Evolutionary conservation across 2,113 vertebrate genomes (phyloP), one percentile per base, ranked within the genome.

Genomic region (Grus americana): DNA sequence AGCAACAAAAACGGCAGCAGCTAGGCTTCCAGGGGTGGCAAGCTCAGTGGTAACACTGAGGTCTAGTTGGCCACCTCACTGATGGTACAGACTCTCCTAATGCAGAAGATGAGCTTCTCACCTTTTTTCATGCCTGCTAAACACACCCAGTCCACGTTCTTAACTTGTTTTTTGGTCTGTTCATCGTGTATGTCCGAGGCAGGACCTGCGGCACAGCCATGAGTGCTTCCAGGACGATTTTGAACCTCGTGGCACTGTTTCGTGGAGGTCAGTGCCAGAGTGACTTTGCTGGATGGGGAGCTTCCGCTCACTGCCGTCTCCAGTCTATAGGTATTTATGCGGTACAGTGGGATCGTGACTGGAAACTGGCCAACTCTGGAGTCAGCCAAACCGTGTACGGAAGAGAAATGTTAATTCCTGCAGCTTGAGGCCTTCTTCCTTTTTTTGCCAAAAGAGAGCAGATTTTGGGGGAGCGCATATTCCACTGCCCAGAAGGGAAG

Each of bases 331-430:
- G 62, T 94, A 66, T 88, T 93, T 49, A 68, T 88, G 93, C 85
- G 76, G 75, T 89, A 73, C 76, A 50, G 22, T 38, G 61, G 57
- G 42, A 24, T 47, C 1, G 4, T 46, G 72, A 52, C 94, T 91
- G 95, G 84, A 91, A 75, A 27, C 36, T 42, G 73, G 74, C 87
- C 85, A 49, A 22, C 52, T 49, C 44, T 44, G 40, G 52, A 76
- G 50, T 17, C 62, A 74, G 49, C 74, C 78, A 65, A 46, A 62
- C 38, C 0, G 0, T 27, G 17, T 29, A 7, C 38, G 70, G 21
- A 87, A 85, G 55, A 55, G 74, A 89, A 58, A 75, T 75, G 82
- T 55, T 74, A 22, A 86, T 91, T 91, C 80, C 92, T 95, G 78
- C 89, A 88, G 93, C 86, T 66, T 3, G 62, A 89, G 73, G 91